phyloP scores from a whole-genome alignment of 2,113 vertebrate genomes.

The Silurus glanis region DNA sequence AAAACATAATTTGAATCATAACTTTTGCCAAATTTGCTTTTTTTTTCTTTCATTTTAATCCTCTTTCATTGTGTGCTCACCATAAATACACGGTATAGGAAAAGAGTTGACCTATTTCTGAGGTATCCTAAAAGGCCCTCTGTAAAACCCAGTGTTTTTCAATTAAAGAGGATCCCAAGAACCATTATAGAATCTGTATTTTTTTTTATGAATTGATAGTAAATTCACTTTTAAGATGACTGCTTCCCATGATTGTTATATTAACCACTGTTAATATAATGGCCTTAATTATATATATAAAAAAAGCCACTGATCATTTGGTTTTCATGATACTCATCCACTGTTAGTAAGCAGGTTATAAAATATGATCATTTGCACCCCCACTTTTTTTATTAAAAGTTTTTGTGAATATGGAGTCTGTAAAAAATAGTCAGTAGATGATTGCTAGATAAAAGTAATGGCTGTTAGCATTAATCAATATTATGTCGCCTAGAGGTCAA shows the following conservation, averaged over 20 bases:
- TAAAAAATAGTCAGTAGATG: neutral
- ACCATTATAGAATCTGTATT: neutral
- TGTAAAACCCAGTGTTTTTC: neutral
- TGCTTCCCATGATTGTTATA: neutral
- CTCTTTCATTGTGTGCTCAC: neutral
- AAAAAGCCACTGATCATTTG: neutral
- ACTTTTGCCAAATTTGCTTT: neutral
- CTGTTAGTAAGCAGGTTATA: neutral
- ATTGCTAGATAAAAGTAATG: conserved; percentile 9
- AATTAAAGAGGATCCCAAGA: neutral
- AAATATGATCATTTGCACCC: neutral
- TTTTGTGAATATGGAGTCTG: conserved; percentile 1
- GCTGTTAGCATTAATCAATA: conserved; percentile 17
- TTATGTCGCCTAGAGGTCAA: neutral
- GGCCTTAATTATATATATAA: neutral
- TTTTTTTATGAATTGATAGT: neutral
- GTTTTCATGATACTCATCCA: conserved; percentile 16
- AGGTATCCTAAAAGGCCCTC: neutral
- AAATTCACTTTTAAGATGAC: neutral
- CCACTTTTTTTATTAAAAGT: neutral
- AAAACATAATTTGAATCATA: neutral
- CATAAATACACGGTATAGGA: neutral
- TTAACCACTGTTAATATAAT: neutral
- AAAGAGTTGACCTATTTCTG: neutral
- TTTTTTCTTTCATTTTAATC: neutral